Evolutionary conservation across 2,888 invertebrate genomes (phyloP), one percentile per base, ranked within the genome.

Genomic region (Eurois occulta): DNA sequence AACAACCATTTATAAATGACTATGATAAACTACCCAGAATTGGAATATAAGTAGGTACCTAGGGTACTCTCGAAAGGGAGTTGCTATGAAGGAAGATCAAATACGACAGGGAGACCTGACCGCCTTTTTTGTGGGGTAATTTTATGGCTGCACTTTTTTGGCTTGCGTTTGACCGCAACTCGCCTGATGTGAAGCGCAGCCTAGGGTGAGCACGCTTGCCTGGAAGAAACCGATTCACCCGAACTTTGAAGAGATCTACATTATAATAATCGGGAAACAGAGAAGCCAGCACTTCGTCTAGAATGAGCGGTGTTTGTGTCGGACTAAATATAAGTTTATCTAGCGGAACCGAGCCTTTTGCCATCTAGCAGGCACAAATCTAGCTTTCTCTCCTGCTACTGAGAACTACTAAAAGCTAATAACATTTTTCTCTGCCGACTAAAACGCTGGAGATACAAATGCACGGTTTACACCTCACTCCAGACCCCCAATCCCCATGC

Each of bases 61-160:
- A 16, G 16, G n/a, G 41, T n/a, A 78, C 13, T 43, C 10, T 43
- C 21, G 6, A 38, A 67, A 55, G 77, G 70, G 55, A n/a, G 80
- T 71, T 67, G 62, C 81, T 81, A 71, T 7, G 55, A 52, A 38
- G 24, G 21, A 41, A 41, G n/a, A 32, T 24, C 21, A 8, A 46
- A 35, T 55, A 52, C n/a, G 24, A 21, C 24, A 35, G 21, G 35
- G 75, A 69, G 21, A 35, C n/a, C 13, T n/a, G 52, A 52, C 28
- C 6, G 7, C 46, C 48, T 48, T 28, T 38, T 46, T 46, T 46
- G 24, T n/a, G 55, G 55, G 13, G n/a, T 55, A 55, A 55, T 55
- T 55, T 55, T 13, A 55, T 55, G 11, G n/a, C 11, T 55, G n/a
- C n/a, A 55, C 55, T 55, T n/a, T 55, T 55, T 55, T 24, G 7